A percentile compares a stretch with the other conserved stretches of the same genome.
These are phyloP conservation scores for Leucosticte australis DNA, from an alignment of 2,113 vertebrate species.

Conservation along the genomic window DNA sequence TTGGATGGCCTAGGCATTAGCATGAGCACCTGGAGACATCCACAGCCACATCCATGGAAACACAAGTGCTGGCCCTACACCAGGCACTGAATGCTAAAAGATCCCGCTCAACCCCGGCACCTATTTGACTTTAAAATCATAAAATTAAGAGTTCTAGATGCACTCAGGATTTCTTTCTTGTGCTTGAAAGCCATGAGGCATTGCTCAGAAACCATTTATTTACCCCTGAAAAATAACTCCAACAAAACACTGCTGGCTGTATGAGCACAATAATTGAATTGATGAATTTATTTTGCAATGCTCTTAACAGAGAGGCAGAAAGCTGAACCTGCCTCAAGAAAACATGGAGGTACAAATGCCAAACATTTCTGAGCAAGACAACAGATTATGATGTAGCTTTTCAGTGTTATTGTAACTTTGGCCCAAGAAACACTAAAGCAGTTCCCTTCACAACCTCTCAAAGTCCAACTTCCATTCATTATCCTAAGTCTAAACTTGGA, in stretches of 20 bases:
- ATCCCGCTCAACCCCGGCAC: background rate
- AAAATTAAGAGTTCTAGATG: background rate
- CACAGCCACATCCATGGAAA: background rate
- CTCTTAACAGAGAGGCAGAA: background rate
- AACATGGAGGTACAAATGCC: background rate
- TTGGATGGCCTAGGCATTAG: background rate
- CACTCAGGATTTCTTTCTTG: background rate
- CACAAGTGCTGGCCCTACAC: background rate
- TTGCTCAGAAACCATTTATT: background rate
- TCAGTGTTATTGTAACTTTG: background rate
- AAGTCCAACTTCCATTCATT: background rate
- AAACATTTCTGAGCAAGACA: background rate
- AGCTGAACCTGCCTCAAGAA: background rate
- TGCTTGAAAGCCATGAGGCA: background rate
- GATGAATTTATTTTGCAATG: background rate
- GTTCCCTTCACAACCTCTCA: background rate
- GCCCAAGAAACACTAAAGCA: background rate
- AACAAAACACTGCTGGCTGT: background rate
- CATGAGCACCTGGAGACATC: background rate
- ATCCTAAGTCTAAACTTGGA: background rate
- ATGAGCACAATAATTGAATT: rapidly evolving
- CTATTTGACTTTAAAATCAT: background rate
- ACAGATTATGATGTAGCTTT: background rate
- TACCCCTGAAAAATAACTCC: background rate
- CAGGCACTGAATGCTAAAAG: background rate